Evolutionary conservation across 2,888 invertebrate species (phyloP).

Genomic region (Nemoura dubitans): DNA sequence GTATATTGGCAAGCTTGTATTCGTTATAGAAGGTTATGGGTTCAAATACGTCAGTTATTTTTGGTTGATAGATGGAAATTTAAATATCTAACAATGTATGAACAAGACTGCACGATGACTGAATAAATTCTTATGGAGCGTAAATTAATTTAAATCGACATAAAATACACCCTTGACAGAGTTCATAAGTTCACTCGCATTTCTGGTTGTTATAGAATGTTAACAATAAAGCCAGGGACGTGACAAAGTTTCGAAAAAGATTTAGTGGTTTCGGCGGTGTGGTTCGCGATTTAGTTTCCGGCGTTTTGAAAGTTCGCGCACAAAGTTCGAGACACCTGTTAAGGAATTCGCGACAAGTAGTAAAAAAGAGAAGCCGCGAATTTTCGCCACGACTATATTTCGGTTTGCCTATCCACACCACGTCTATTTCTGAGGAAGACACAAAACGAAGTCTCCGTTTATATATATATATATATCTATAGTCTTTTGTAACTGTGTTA

Average conservation of each 20-base stretch:
- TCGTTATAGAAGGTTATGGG: too few relatives aligned
- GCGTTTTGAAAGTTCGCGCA: neutral
- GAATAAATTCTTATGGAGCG: too few relatives aligned
- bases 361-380: neutral
- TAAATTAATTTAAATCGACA: too few relatives aligned
- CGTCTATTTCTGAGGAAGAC: neutral
- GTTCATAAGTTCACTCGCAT: neutral
- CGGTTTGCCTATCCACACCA: neutral
- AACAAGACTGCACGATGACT: too few relatives aligned
- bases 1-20: too few relatives aligned
- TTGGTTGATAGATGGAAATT: too few relatives aligned
- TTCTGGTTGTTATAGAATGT: neutral
- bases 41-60: too few relatives aligned
- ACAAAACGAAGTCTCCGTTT: neutral
- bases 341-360: neutral
- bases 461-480: too few relatives aligned
- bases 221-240: neutral
- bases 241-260: neutral
- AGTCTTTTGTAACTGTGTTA: neutral
- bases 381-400: neutral
- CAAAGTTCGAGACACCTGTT: neutral
- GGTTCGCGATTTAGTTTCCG: neutral
- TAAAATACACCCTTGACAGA: too few relatives aligned
- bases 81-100: too few relatives aligned
- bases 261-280: neutral